Evolutionary conservation across 2,888 invertebrate species (phyloP).

Genomic region (Zaprionus obscuricornis): DNA sequence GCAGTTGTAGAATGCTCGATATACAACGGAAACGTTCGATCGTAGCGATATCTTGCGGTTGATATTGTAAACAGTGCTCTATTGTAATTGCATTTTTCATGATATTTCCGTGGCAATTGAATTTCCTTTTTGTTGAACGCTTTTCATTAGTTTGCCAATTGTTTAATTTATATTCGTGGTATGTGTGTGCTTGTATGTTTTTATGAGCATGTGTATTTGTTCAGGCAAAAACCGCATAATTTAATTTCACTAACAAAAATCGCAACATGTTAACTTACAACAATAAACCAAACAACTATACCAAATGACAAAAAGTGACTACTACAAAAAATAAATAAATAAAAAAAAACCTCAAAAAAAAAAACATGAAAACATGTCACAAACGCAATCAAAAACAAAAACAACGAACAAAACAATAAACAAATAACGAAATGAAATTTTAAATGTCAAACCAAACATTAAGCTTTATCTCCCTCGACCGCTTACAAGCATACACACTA

Average conservation of each 20-base stretch:
- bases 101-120: no score
- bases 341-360: slow-evolving; percentile 21
- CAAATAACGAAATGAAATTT: slow-evolving; percentile 43
- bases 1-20: no score
- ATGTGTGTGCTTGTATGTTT: slow-evolving; percentile 1
- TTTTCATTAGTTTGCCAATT: slow-evolving; percentile 51
- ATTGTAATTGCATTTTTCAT: slow-evolving; percentile 31
- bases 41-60: slow-evolving; percentile 33
- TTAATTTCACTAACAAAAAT: slow-evolving; percentile 70
- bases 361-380: slow-evolving; percentile 60
- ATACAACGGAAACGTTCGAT: slow-evolving; percentile 18
- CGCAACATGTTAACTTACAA: slow-evolving; percentile 60
- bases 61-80: slow-evolving; percentile 36
- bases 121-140: slow-evolving; percentile 33
- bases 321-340: no score
- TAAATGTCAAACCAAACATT: slow-evolving; percentile 42
- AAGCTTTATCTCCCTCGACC: not conserved
- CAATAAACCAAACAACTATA: slow-evolving; percentile 23
- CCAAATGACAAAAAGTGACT: no score
- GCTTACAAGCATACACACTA: not conserved
- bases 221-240: slow-evolving; percentile 62
- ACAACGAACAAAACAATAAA: slow-evolving; percentile 25
- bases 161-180: slow-evolving; percentile 26
- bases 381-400: slow-evolving; percentile 39
- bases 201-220: not conserved